These are phyloP conservation scores for Rugalucina vietnamica DNA, from an alignment of 2,888 invertebrate genomes.

Conservation along the genomic window DNA sequence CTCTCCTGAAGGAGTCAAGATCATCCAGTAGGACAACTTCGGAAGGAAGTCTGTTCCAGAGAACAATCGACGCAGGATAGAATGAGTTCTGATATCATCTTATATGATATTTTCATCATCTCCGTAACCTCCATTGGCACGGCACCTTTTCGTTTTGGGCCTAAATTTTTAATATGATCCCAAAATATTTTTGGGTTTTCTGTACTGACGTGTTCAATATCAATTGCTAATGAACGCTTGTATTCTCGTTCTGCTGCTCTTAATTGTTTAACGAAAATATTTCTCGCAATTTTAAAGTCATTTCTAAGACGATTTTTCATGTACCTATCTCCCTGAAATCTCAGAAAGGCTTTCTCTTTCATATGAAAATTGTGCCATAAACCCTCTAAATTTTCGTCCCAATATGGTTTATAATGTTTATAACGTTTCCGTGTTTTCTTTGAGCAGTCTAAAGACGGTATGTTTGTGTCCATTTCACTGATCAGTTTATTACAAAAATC, in stretches of 20 bases:
- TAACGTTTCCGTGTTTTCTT: conserved; percentile 3
- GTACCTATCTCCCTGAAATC: neutral
- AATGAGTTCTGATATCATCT: too few relatives aligned
- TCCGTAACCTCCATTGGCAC: neutral
- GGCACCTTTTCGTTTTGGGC: neutral
- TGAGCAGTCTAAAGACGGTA: neutral
- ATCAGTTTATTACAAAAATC: neutral
- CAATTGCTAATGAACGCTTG: neutral
- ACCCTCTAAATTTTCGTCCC: neutral
- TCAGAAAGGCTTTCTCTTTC: neutral
- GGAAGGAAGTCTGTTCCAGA: too few relatives aligned
- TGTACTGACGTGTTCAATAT: neutral
- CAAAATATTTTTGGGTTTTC: neutral
- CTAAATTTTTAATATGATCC: conserved; percentile 2
- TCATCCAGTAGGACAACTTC: too few relatives aligned
- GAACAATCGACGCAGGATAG: too few relatives aligned
- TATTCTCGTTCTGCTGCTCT: neutral
- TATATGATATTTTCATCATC: neutral
- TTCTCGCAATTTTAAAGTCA: neutral
- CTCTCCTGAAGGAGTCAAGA: too few relatives aligned
- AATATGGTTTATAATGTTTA: conserved; percentile 26
- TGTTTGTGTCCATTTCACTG: conserved; percentile 3
- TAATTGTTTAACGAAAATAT: neutral
- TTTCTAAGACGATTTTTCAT: neutral
- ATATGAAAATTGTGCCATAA: conserved; percentile 3